phyloP scores from a whole-genome alignment of 2,113 vertebrate genomes.

The Bubo scandiacus region DNA sequence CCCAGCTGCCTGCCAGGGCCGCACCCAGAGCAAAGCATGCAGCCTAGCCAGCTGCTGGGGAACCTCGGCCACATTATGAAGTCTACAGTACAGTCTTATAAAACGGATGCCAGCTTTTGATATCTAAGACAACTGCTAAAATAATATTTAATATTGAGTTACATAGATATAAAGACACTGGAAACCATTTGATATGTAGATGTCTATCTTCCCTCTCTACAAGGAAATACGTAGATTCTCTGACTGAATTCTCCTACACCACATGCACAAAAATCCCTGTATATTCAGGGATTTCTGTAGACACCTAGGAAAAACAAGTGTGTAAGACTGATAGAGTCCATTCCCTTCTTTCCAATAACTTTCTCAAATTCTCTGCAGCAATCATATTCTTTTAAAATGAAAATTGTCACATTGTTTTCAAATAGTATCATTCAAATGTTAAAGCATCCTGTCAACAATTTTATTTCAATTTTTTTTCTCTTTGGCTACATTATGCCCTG shows the following conservation, averaged over 20 bases:
- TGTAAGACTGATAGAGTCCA: background rate
- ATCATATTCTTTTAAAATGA: background rate
- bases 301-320: background rate
- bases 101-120: background rate
- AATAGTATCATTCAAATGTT: background rate
- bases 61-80: fast-evolving
- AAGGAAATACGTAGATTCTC: background rate
- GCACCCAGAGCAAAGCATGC: background rate
- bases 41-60: background rate
- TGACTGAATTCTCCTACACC: background rate
- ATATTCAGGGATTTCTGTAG: background rate
- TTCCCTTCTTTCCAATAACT: background rate
- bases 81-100: too few species aligned
- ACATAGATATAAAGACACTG: background rate
- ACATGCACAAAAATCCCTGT: background rate
- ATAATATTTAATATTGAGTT: background rate
- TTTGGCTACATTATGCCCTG: background rate
- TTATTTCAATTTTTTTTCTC: background rate
- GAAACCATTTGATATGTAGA: background rate
- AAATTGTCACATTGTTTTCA: background rate
- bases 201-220: background rate
- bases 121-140: background rate
- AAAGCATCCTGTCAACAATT: background rate
- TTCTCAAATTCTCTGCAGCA: background rate
- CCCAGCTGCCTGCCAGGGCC: background rate